phyloP scores from a whole-genome alignment of 2,888 invertebrate genomes.

The Tipula lateralis region DNA sequence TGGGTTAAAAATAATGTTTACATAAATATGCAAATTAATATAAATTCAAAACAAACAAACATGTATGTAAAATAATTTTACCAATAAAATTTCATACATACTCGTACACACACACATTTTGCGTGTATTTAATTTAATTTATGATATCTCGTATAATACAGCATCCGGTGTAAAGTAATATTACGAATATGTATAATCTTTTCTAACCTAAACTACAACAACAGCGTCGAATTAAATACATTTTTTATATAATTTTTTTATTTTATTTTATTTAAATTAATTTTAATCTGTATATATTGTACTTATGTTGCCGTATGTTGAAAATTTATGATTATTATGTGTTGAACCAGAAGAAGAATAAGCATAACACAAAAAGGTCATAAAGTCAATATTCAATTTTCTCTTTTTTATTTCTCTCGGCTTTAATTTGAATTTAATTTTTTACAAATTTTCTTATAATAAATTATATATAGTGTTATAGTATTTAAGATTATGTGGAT shows the following conservation, averaged over 20 bases:
- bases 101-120: background rate
- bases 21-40: no score
- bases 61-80: background rate
- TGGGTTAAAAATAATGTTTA: no score
- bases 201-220: background rate
- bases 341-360: slow-evolving; percentile 4
- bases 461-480: background rate
- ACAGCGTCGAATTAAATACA: background rate
- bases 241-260: background rate
- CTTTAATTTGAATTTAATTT: slow-evolving; percentile 20
- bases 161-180: background rate
- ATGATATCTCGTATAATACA: background rate
- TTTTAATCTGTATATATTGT: background rate
- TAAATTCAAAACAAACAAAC: background rate
- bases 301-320: slow-evolving; percentile 12
- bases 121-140: background rate
- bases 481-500: background rate
- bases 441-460: background rate
- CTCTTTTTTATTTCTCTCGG: background rate
- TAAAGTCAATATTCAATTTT: slow-evolving; percentile 24
- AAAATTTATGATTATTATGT: slow-evolving; percentile 19
- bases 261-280: background rate
- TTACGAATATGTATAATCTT: background rate
- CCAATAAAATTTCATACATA: background rate
- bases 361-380: slow-evolving; percentile 9